Conservation (phyloP, 2,888 invertebrate species). For the Dendrolimus houi region DNA sequence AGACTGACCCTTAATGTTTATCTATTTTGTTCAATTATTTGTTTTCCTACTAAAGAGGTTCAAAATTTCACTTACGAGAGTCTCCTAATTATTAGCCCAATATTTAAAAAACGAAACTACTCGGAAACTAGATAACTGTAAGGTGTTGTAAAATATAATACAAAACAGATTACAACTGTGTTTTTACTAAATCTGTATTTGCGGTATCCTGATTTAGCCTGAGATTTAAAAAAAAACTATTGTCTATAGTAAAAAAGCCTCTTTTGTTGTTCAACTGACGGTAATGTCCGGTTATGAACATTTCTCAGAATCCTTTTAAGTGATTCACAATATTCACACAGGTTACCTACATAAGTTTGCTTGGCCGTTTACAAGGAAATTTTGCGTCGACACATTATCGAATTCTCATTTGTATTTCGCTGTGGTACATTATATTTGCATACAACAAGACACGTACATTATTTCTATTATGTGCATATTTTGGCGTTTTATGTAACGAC, state of each 20-base stretch:
- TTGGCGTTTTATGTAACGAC: conserved; percentile 6
- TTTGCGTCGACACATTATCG: conserved; percentile 16
- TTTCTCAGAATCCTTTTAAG: conserved; percentile 37
- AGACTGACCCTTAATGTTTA: no score
- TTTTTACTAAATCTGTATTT: no score
- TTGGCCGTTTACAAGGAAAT: conserved; percentile 39
- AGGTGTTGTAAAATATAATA: no score
- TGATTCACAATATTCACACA: conserved; percentile 51
- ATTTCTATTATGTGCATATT: conserved; percentile 7
- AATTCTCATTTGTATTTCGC: conserved; percentile 23
- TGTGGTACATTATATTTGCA: conserved; percentile 18
- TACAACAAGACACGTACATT: conserved; percentile 8
- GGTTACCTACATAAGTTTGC: conserved; percentile 26
- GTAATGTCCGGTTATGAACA: conserved; percentile 16
- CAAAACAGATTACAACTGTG: no score
- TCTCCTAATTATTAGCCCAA: no score
- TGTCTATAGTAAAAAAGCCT: conserved; percentile 1
- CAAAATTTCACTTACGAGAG: no score
- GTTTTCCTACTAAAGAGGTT: no score
- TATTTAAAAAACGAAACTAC: no score
- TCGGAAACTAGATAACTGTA: no score
- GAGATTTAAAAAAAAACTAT: conserved; percentile 11
- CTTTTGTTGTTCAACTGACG: conserved; percentile 5
- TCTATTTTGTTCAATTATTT: no score
- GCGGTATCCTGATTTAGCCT: not conserved